Percentiles rank a stretch among this genome's conserved stretches.
Conservation (phyloP, 2,888 invertebrate species). For the Trachelus troglodyta region DNA sequence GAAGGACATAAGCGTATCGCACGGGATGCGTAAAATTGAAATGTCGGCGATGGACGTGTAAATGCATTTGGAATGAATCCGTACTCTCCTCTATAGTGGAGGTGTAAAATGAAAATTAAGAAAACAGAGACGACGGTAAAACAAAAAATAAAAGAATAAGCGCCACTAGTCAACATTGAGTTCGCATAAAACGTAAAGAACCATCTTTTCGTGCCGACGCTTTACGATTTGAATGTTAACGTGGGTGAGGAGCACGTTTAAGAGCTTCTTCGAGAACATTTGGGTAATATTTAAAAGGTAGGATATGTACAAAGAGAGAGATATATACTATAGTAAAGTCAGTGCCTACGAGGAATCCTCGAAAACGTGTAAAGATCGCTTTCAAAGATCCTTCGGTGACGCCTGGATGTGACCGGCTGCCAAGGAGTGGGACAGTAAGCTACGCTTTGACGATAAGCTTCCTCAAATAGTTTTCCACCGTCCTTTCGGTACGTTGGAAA, state of each 20-base stretch:
- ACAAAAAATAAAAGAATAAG: constrained; percentile 11
- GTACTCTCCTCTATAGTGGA: constrained; percentile 12
- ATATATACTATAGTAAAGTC: constrained; percentile 28
- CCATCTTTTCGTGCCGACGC: neutral
- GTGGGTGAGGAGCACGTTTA: constrained; percentile 7
- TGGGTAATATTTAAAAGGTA: constrained; percentile 41
- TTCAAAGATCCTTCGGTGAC: neutral
- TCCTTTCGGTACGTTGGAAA: neutral
- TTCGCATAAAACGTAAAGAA: neutral
- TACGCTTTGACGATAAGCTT: neutral
- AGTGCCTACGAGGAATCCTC: constrained; percentile 12
- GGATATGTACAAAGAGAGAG: constrained; percentile 65
- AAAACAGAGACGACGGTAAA: constrained; percentile 9
- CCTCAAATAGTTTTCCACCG: neutral
- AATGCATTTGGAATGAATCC: constrained; percentile 51
- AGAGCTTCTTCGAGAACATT: constrained; percentile 26
- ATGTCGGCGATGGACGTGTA: constrained; percentile 15
- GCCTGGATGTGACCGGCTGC: neutral
- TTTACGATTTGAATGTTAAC: constrained; percentile 15
- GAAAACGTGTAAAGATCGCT: neutral
- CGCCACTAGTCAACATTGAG: neutral
- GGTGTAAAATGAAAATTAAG: constrained; percentile 14
- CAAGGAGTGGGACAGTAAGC: neutral
- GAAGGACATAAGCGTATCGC: neutral
- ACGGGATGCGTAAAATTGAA: neutral